Base-by-base conservation (phyloP, 2,113 vertebrate genomes). In the Mugil cephalus region DNA sequence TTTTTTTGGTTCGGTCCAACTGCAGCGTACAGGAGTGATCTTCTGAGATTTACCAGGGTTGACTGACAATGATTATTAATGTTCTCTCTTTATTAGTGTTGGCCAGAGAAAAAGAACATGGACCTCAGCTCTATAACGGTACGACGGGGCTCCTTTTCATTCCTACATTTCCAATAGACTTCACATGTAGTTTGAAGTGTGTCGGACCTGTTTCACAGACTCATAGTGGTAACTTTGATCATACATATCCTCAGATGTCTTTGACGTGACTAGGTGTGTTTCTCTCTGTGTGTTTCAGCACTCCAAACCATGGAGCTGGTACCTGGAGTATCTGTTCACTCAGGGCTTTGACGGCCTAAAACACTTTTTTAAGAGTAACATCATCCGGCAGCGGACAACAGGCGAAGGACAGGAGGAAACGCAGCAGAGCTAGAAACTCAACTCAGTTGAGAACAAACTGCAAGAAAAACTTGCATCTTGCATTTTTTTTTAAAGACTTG, bases 111-210 rank as follows among this genome's bases (percentile, higher is more conserved):
- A 83, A 93, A 77, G 58, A 85, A 83, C 13, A 38, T 94, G 64
- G 91, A 96, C 80, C 79, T 96, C 59, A 87, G 36, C 66, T 91
- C 92, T 77, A 95, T 99, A 90, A 95, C 93, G 96, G 98, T 99
- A 96, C 1, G 47, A 43, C 10, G 5, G n/a, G 9, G 55, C 39
- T 69, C 15, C 15, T 62, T 80, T 77, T 76, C 3, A 15, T 75
- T 77, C 52, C 24, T 54, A 43, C 66, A 64, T 76, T 62, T 42
- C 5, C 70, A 52, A 66, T 52, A 35, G 10, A 61, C 30, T 62
- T 77, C 54, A 69, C 13, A 19, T 52, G 48, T 40, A 48, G 43
- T 81, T 79, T 79, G 59, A 69, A 65, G 34, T 55, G 8, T 54
- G 17, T 38, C 58, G 59, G 56, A 77, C 21, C 54, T 69, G 53